These are phyloP conservation scores for Myrmophylax atrothorax DNA, from an alignment of 2,113 vertebrate species.

Conservation along the genomic window DNA sequence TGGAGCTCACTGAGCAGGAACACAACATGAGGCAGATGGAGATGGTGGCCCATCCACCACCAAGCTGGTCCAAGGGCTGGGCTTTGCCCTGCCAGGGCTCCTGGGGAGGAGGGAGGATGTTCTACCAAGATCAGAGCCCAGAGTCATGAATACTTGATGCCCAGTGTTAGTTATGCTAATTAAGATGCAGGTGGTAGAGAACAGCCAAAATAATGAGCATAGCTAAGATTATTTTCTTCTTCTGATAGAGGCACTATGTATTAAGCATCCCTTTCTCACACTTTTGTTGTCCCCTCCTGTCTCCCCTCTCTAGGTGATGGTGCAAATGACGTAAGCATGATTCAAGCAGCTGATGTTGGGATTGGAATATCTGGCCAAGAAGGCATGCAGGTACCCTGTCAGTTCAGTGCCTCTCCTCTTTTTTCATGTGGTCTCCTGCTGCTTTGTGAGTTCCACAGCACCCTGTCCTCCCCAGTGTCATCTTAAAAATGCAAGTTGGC, in stretches of 20 bases:
- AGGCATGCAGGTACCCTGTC: slow-evolving; percentile 90
- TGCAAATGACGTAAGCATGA: slow-evolving; percentile 96
- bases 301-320: slow-evolving; percentile 84
- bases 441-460: background rate
- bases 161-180: background rate
- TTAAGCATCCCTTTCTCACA: background rate
- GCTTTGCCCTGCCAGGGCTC: background rate
- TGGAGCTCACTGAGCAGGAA: background rate
- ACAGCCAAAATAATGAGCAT: background rate
- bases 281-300: background rate
- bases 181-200: background rate
- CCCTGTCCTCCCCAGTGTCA: background rate
- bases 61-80: fast-evolving
- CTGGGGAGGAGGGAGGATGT: background rate
- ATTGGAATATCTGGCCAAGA: slow-evolving; percentile 94
- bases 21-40: background rate
- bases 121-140: background rate
- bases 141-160: background rate
- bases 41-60: background rate
- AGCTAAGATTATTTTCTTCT: background rate
- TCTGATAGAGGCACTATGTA: background rate
- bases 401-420: background rate
- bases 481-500: background rate
- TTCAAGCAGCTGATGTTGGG: slow-evolving; percentile 93
- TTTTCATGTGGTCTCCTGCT: background rate